Evolutionary conservation across 2,888 invertebrate species (phyloP).

Genomic region (Tryphoninae sp.): DNA sequence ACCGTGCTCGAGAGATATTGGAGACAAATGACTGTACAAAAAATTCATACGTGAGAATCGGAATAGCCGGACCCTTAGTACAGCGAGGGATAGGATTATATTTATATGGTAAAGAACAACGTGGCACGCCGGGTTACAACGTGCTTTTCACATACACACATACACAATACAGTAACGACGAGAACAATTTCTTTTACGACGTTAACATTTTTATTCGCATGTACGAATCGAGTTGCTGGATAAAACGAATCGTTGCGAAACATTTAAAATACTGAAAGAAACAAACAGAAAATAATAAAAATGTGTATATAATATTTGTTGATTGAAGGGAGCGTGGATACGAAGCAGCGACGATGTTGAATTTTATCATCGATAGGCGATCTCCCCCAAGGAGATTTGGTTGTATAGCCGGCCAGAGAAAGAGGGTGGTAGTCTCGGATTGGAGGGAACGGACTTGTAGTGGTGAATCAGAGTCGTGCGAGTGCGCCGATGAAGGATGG

Average conservation of each 20-base stretch:
- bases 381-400: slow-evolving; percentile 71
- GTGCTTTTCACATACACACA: not conserved
- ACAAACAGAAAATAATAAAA: slow-evolving; percentile 36
- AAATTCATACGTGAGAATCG: slow-evolving; percentile 78
- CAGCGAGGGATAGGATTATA: slow-evolving; percentile 24
- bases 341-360: slow-evolving; percentile 65
- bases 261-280: not conserved
- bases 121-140: slow-evolving; percentile 61
- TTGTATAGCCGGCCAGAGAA: slow-evolving; percentile 47
- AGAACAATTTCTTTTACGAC: slow-evolving; percentile 32
- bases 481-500: slow-evolving; percentile 64
- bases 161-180: not conserved
- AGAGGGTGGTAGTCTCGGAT: slow-evolving; percentile 20
- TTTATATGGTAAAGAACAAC: slow-evolving; percentile 19
- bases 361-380: slow-evolving; percentile 75
- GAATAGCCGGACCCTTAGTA: slow-evolving; percentile 60
- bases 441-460: slow-evolving; percentile 36
- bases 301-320: not conserved
- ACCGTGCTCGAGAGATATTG: slow-evolving; percentile 77
- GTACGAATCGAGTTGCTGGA: not conserved
- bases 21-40: slow-evolving; percentile 81
- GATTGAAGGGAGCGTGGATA: too few species aligned
- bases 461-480: slow-evolving; percentile 55
- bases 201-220: not conserved
- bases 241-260: not conserved